Percentiles rank a stretch among this genome's conserved stretches.
Conservation (phyloP, 2,888 invertebrate genomes). For the Standfussiana lucernea region DNA sequence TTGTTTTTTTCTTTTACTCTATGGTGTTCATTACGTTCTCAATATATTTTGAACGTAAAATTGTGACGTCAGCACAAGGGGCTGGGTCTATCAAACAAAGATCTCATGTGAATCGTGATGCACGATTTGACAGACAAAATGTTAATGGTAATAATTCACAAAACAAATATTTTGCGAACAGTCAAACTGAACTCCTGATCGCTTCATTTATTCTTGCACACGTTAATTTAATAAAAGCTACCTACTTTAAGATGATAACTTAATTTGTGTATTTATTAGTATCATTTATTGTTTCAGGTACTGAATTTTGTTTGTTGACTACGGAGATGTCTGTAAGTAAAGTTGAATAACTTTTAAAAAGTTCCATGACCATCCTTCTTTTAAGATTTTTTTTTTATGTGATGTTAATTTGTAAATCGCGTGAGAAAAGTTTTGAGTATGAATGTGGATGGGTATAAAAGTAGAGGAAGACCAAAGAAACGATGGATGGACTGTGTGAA, state of each 20-base stretch:
- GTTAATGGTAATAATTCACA: conserved; percentile 75
- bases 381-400: background rate
- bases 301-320: conserved; percentile 56
- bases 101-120: conserved; percentile 72
- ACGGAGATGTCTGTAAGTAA: conserved; percentile 54
- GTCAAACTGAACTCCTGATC: conserved; percentile 75
- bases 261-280: conserved; percentile 40
- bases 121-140: conserved; percentile 70
- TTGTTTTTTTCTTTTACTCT: background rate
- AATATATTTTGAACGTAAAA: conserved; percentile 18
- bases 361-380: background rate
- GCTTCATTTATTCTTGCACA: conserved; percentile 72
- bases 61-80: conserved; percentile 32
- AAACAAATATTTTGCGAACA: conserved; percentile 75
- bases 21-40: background rate
- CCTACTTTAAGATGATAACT: conserved; percentile 44
- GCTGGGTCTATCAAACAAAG: conserved; percentile 51
- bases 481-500: too few species aligned
- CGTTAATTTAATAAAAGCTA: conserved; percentile 39
- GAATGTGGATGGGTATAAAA: too few species aligned
- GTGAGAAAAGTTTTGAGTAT: too few species aligned
- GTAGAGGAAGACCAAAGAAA: too few species aligned
- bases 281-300: conserved; percentile 70
- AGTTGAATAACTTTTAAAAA: background rate
- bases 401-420: too few species aligned